phyloP scores from a whole-genome alignment of 2,113 vertebrate species.

The Thalassoma bifasciatum region DNA sequence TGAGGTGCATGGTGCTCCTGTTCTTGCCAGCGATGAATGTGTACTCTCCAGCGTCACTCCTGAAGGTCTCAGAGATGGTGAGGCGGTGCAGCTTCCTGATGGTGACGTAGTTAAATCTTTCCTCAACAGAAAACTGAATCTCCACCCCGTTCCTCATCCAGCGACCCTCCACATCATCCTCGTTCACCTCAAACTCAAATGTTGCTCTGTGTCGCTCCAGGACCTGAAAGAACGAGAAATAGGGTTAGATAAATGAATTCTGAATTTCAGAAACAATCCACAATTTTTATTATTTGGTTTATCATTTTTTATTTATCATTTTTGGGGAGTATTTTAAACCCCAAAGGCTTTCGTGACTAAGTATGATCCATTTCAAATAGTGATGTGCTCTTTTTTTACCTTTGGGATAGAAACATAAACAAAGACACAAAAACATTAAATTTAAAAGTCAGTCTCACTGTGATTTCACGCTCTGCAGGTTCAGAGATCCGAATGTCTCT shows the following conservation, averaged over 20 bases:
- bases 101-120: conserved; percentile 88
- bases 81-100: conserved; percentile 94
- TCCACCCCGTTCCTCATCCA: conserved; percentile 95
- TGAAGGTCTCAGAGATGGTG: conserved; percentile 91
- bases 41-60: conserved; percentile 93
- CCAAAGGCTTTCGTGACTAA: too few relatives aligned
- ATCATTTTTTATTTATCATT: too few relatives aligned
- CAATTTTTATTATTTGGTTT: too few relatives aligned
- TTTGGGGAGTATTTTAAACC: too few relatives aligned
- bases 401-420: too few relatives aligned
- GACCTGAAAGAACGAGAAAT: conserved; percentile 79
- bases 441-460: conserved; percentile 78
- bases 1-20: conserved; percentile 87
- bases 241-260: too few relatives aligned
- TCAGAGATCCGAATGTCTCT: conserved; percentile 93
- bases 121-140: conserved; percentile 90
- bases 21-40: conserved; percentile 95
- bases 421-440: too few relatives aligned
- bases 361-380: too few relatives aligned
- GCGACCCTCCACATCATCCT: conserved; percentile 94
- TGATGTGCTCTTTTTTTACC: too few relatives aligned
- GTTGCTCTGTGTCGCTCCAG: conserved; percentile 93
- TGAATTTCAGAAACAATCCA: not conserved
- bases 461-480: conserved; percentile 85
- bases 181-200: conserved; percentile 96